Evolutionary conservation across 2,797 vertebrate genomes (phyloP).

Genomic region (Erethizon dorsatum): DNA sequence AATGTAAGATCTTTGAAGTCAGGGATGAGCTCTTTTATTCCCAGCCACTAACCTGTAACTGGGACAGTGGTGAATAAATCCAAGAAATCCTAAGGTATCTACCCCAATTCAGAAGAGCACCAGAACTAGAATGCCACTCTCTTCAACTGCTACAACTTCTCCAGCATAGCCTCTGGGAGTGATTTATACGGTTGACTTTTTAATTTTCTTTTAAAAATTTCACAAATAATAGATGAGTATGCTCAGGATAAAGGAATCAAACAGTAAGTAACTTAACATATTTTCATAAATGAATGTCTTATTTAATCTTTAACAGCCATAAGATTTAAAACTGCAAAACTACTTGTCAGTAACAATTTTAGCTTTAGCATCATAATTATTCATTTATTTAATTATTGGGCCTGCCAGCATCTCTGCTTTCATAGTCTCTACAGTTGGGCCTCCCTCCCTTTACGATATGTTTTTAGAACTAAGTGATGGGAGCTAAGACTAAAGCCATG

Average conservation of each 20-base stretch:
- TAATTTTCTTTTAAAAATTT: background rate
- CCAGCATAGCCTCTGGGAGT: background rate
- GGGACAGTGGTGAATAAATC: background rate
- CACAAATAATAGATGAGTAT: background rate
- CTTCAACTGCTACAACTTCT: background rate
- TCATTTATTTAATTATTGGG: background rate
- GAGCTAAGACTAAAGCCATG: background rate
- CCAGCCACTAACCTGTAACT: background rate
- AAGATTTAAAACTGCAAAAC: constrained; percentile 38
- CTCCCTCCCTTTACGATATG: background rate
- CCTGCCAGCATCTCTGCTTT: background rate
- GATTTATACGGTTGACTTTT: background rate
- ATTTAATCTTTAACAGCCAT: background rate
- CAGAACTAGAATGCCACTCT: background rate
- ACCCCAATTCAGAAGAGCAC: background rate
- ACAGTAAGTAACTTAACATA: background rate
- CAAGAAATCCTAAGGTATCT: background rate
- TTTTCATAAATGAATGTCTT: background rate
- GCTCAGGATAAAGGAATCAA: constrained; percentile 26
- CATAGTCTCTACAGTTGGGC: background rate
- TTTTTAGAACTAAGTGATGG: constrained; percentile 1
- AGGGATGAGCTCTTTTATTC: background rate
- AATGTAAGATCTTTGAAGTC: background rate
- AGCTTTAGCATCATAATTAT: background rate
- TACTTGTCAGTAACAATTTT: background rate